phyloP scores from a whole-genome alignment of 2,113 vertebrate genomes.

The Vidua macroura region DNA sequence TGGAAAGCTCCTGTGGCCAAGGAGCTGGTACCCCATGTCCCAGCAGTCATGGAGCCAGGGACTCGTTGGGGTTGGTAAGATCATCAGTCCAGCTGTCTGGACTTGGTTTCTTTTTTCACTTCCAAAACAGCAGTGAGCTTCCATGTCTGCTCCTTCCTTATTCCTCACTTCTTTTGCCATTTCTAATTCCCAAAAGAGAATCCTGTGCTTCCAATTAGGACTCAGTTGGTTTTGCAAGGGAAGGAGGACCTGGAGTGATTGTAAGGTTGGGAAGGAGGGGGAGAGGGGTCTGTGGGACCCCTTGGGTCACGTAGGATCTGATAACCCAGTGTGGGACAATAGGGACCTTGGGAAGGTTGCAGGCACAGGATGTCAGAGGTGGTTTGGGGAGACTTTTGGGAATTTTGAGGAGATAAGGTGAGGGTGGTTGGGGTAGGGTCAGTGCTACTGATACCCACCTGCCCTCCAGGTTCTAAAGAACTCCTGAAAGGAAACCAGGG shows the following conservation, averaged over 20 bases:
- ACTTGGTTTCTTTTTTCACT: neutral
- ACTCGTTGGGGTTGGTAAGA: neutral
- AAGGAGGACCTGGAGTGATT: neutral
- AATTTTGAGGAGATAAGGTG: neutral
- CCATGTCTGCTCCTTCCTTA: neutral
- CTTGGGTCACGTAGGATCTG: neutral
- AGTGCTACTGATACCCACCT: neutral
- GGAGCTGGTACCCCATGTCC: neutral
- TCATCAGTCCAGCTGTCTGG: neutral
- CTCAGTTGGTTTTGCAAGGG: neutral
- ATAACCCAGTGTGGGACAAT: neutral
- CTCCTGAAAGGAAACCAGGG: neutral
- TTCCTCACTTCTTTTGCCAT: neutral
- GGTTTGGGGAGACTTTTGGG: neutral
- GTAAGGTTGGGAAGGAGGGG: neutral
- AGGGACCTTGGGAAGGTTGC: neutral
- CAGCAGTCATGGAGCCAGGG: rapidly evolving
- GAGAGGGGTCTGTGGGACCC: rapidly evolving
- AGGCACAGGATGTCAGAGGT: neutral
- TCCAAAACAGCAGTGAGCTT: neutral
- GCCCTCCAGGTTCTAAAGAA: rapidly evolving
- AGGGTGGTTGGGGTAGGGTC: neutral
- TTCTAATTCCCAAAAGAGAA: neutral
- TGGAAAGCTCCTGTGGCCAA: neutral
- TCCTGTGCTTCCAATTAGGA: rapidly evolving